These are phyloP conservation scores for Conops quadrifasciatus DNA, from an alignment of 2,888 invertebrate genomes.

Conservation along the genomic window DNA sequence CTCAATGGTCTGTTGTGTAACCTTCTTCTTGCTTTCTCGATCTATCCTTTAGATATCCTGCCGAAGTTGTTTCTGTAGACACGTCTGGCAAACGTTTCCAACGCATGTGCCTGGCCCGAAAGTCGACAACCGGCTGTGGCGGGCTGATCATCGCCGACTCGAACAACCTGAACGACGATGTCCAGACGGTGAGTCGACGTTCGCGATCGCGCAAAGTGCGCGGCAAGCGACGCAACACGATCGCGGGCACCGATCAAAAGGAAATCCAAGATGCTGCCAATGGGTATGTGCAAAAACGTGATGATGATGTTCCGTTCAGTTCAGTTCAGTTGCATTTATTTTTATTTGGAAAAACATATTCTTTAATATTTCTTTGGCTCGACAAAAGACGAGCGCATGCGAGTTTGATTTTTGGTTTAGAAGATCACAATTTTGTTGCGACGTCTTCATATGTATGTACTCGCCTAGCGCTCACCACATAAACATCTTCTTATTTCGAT, in stretches of 20 bases:
- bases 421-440: not conserved
- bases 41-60: conserved; percentile 74
- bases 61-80: conserved; percentile 88
- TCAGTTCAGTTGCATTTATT: conserved; percentile 25
- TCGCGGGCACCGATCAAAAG: conserved; percentile 89
- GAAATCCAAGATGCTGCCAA: conserved; percentile 86
- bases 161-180: conserved; percentile 66
- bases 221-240: conserved; percentile 87
- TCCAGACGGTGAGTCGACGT: conserved; percentile 74
- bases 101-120: conserved; percentile 85
- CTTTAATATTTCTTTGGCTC: conserved; percentile 8
- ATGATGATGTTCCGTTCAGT: not conserved
- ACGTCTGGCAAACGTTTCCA: conserved; percentile 88
- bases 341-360: not conserved
- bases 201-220: conserved; percentile 79
- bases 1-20: conserved; percentile 18
- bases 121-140: conserved; percentile 72
- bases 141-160: conserved; percentile 55
- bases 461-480: not conserved
- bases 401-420: conserved; percentile 16
- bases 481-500: no score
- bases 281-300: conserved; percentile 73
- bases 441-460: not conserved
- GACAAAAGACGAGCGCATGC: conserved; percentile 9
- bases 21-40: not conserved